Conservation (phyloP, 92 coral and sea anemone species). For the Palythoa grandis region DNA sequence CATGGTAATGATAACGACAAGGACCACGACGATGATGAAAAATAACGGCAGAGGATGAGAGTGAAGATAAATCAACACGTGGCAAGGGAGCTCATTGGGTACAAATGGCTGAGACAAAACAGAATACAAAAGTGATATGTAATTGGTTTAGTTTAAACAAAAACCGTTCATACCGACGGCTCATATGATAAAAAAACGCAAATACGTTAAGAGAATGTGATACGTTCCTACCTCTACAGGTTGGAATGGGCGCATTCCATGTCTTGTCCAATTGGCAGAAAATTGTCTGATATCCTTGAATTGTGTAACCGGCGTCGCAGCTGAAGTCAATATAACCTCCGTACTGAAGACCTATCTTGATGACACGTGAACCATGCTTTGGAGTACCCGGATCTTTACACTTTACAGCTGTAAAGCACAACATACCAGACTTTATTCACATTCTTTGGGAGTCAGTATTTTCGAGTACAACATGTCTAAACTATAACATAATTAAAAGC, state of each 20-base stretch:
- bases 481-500: too few species aligned
- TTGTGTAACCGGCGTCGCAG: conserved; percentile 34
- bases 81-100: not conserved
- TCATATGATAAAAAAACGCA: too few species aligned
- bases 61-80: not conserved
- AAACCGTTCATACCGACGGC: too few species aligned
- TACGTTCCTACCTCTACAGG: conserved; percentile 46
- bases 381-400: conserved; percentile 59
- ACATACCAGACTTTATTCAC: not conserved
- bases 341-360: conserved; percentile 17
- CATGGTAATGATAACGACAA: not conserved
- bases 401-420: conserved; percentile 41
- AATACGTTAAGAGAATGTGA: too few species aligned
- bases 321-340: conserved; percentile 26
- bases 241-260: conserved; percentile 47
- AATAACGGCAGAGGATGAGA: not conserved
- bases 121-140: not conserved
- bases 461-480: too few species aligned
- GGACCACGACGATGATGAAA: not conserved
- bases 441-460: too few species aligned
- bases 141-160: too few species aligned
- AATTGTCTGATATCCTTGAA: conserved; percentile 33
- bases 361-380: conserved; percentile 30
- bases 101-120: not conserved
- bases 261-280: conserved; percentile 35